These are phyloP conservation scores for Crocallis elinguaria DNA, from an alignment of 2,888 invertebrate genomes.

Conservation along the genomic window DNA sequence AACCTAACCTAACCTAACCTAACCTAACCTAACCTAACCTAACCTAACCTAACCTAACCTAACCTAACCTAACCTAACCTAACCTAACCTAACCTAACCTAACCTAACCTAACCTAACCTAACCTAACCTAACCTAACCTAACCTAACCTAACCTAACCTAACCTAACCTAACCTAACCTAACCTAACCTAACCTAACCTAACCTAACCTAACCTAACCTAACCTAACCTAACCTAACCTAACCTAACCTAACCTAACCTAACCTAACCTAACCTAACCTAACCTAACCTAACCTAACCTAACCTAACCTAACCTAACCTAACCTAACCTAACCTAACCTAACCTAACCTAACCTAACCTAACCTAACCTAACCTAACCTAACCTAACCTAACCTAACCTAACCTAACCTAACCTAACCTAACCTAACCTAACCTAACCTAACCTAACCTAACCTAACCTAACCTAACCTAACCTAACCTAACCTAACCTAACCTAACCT, in stretches of 20 bases:
- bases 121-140: constrained; percentile 9
- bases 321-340: constrained; percentile 1
- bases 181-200: constrained; percentile 14
- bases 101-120: constrained; percentile 12
- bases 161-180: constrained; percentile 18
- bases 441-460: constrained; percentile 21
- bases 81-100: constrained; percentile 10
- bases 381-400: constrained; percentile 20
- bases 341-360: constrained; percentile 1
- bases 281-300: background rate
- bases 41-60: constrained; percentile 10
- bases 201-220: constrained; percentile 6
- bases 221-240: constrained; percentile 1
- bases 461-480: constrained; percentile 28
- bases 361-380: background rate
- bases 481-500: constrained; percentile 30
- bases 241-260: constrained; percentile 1
- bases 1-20: constrained; percentile 11
- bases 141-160: constrained; percentile 13
- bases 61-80: constrained; percentile 9
- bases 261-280: constrained; percentile 1
- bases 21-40: constrained; percentile 8
- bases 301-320: constrained; percentile 1
- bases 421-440: constrained; percentile 1
- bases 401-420: constrained; percentile 1